Conservation (phyloP, 2,888 invertebrate species). For the Epistrophella euchroma region DNA sequence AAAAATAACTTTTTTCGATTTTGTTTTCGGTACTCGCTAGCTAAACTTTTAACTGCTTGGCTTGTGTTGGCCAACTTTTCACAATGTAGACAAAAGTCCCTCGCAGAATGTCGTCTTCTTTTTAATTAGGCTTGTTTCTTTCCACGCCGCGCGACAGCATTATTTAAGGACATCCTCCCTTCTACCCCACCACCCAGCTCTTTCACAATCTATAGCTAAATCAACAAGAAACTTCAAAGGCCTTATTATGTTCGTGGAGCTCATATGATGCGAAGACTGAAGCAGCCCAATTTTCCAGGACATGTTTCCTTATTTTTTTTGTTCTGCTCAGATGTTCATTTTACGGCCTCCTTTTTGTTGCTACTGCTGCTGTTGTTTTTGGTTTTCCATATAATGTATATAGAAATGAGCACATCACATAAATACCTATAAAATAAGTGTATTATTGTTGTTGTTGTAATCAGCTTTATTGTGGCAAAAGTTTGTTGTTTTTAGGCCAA, state of each 20-base stretch:
- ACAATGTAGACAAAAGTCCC: conserved; percentile 22
- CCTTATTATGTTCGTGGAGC: conserved; percentile 7
- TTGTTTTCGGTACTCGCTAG: neutral
- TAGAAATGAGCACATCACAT: conserved; percentile 9
- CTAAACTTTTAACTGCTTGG: conserved; percentile 36
- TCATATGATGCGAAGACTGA: conserved; percentile 10
- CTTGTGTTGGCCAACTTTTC: conserved; percentile 40
- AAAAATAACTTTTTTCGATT: conserved; percentile 1
- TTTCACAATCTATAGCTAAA: conserved; percentile 1
- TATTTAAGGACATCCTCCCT: neutral
- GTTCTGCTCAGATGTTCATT: conserved; percentile 20
- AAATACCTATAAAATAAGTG: neutral
- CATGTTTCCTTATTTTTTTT: neutral
- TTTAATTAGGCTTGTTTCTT: conserved; percentile 48
- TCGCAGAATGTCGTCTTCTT: conserved; percentile 16
- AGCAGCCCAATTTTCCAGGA: conserved; percentile 25
- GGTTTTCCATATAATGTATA: neutral
- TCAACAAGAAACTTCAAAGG: conserved; percentile 38
- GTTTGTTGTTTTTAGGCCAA: conserved; percentile 32
- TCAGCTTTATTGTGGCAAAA: conserved; percentile 37
- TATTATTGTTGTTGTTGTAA: conserved; percentile 36
- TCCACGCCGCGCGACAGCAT: neutral
- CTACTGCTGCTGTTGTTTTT: conserved; percentile 4
- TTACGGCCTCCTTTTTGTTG: conserved; percentile 27
- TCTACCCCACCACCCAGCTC: neutral